These are phyloP conservation scores for Anas bernieri DNA, from an alignment of 2,797 vertebrate genomes.

Conservation along the genomic window DNA sequence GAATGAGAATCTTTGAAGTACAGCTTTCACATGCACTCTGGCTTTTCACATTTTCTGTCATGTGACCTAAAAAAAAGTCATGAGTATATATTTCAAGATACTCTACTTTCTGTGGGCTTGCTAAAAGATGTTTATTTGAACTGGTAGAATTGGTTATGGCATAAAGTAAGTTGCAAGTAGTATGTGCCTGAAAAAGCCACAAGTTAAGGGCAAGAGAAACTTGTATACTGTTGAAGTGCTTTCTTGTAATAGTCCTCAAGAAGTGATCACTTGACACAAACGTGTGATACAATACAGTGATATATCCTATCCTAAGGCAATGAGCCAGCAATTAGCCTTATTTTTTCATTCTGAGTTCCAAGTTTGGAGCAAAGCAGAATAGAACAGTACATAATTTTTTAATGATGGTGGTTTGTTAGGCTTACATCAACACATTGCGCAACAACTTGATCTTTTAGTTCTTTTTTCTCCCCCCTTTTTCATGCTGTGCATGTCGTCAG, in stretches of 20 bases:
- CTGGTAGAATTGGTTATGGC: not conserved
- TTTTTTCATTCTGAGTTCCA: not conserved
- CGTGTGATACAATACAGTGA: not conserved
- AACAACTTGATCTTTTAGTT: slow-evolving; percentile 74
- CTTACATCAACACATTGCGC: slow-evolving; percentile 23
- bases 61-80: not conserved
- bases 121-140: not conserved
- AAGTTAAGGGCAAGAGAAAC: not conserved
- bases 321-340: not conserved
- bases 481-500: slow-evolving; percentile 90
- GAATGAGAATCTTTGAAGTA: not conserved
- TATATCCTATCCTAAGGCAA: not conserved
- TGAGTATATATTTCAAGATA: not conserved
- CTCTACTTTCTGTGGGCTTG: not conserved
- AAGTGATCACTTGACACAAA: not conserved
- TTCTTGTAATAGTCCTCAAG: not conserved
- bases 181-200: not conserved
- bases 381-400: not conserved
- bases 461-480: slow-evolving; percentile 73
- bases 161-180: not conserved
- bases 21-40: not conserved
- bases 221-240: not conserved
- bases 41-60: not conserved
- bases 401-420: not conserved
- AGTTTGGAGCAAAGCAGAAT: not conserved